Conservation (phyloP, 1,140 invertebrate genomes). For the Anastrepha ludens region DNA sequence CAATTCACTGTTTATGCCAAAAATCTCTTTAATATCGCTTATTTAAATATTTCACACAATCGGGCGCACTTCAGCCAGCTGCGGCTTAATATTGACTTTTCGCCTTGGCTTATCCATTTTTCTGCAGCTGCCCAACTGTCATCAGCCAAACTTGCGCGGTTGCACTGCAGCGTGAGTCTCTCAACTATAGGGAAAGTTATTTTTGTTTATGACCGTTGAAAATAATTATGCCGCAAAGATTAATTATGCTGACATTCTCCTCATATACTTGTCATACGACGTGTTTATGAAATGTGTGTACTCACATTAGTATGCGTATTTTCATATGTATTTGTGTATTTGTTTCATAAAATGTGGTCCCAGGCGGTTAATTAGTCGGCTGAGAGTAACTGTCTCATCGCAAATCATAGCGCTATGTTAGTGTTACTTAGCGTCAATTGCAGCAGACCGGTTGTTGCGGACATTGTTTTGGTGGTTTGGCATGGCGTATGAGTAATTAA, state of each 20-base stretch:
- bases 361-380: conserved; percentile 50
- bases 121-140: neutral
- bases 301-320: neutral
- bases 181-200: conserved; percentile 3
- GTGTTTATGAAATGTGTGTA: neutral
- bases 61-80: neutral
- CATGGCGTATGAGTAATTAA: conserved; percentile 45
- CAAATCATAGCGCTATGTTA: neutral
- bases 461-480: conserved; percentile 31
- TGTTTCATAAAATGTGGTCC: conserved; percentile 12
- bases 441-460: neutral
- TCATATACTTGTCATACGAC: neutral
- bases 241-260: conserved; percentile 50
- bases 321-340: neutral
- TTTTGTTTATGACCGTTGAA: conserved; percentile 56
- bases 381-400: neutral
- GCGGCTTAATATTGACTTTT: conserved; percentile 5
- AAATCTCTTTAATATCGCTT: neutral
- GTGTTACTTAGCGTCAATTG: conserved; percentile 22
- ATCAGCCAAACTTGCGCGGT: neutral
- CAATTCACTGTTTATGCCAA: too few species aligned
- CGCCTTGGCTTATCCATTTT: neutral
- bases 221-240: conserved; percentile 58
- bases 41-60: neutral
- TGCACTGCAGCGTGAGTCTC: neutral